Percentiles rank a stretch among this genome's conserved stretches.
Evolutionary conservation across 2,113 vertebrate species (phyloP).

Genomic region (Alligator mississippiensis): DNA sequence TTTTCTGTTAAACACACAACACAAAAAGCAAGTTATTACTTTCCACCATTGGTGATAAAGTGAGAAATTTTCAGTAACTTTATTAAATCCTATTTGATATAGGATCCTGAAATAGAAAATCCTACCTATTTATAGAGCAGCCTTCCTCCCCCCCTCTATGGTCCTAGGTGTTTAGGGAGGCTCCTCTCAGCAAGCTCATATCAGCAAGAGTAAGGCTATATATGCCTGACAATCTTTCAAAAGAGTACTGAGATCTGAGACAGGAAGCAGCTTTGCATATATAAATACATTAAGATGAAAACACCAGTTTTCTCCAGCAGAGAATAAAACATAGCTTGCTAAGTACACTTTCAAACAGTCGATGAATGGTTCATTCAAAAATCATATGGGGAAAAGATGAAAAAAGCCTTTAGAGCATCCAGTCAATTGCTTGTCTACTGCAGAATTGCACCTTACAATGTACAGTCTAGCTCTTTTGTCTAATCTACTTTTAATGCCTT

Average conservation of each 20-base stretch:
- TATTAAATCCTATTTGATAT: background rate
- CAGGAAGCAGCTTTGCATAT: background rate
- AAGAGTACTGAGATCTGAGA: accelerated
- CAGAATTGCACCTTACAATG: background rate
- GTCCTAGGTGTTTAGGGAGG: background rate
- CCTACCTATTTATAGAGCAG: background rate
- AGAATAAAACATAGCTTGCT: too few species aligned
- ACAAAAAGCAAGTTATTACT: background rate
- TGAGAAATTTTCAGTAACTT: background rate
- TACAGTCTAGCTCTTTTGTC: background rate
- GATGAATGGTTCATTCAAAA: background rate
- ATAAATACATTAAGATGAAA: background rate
- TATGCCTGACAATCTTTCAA: background rate
- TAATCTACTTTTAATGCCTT: background rate
- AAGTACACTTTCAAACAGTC: background rate
- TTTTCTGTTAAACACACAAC: background rate
- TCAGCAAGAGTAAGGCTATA: background rate
- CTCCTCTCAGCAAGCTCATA: background rate
- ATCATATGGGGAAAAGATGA: background rate
- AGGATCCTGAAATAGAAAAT: background rate
- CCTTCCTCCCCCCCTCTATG: background rate
- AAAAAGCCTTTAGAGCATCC: background rate
- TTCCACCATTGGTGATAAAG: background rate
- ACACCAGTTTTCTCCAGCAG: too few species aligned
- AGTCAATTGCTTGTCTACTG: background rate